Percentiles rank a stretch among this genome's conserved stretches.
Evolutionary conservation across 2,797 vertebrate species (phyloP).

Genomic region (Gouania willdenowi): DNA sequence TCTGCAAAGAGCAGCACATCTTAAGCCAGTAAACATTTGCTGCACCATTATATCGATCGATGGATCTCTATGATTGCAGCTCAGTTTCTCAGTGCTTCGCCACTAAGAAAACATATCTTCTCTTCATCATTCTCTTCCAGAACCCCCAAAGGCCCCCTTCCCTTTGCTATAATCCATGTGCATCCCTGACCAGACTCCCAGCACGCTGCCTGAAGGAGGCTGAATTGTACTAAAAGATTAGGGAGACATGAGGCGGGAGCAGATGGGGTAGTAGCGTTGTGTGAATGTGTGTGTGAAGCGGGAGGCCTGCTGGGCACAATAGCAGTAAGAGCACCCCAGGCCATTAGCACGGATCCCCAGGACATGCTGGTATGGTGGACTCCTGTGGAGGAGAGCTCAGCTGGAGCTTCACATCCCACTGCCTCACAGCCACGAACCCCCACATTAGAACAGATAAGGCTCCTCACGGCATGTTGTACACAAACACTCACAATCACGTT

Average conservation of each 20-base stretch:
- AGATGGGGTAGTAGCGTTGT: conserved; percentile 19
- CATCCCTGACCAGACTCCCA: conserved; percentile 41
- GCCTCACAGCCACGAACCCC: conserved; percentile 50
- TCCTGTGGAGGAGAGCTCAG: conserved; percentile 82
- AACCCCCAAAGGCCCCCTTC: conserved; percentile 9
- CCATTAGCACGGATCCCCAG: conserved; percentile 79
- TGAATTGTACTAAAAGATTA: conserved; percentile 56
- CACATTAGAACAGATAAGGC: conserved; percentile 57
- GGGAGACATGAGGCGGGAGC: conserved; percentile 21
- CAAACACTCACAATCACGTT: conserved; percentile 37
- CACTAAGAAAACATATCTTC: conserved; percentile 32
- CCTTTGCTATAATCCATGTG: conserved; percentile 27
- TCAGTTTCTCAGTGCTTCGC: conserved; percentile 16
- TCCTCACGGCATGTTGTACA: conserved; percentile 44
- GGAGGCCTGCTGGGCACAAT: conserved; percentile 65
- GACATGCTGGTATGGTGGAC: conserved; percentile 71
- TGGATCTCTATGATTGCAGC: conserved; percentile 38
- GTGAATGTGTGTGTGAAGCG: conserved; percentile 17
- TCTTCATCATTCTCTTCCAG: conserved; percentile 19
- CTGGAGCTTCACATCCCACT: conserved; percentile 74
- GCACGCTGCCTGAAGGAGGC: conserved; percentile 43
- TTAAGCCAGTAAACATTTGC: conserved; percentile 23
- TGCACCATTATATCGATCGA: conserved; percentile 29
- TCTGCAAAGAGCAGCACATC: conserved; percentile 15
- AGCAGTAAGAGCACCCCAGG: conserved; percentile 75